Evolutionary conservation across 2,888 invertebrate genomes (phyloP).

Genomic region (Caenorhabditis doughertyi): DNA sequence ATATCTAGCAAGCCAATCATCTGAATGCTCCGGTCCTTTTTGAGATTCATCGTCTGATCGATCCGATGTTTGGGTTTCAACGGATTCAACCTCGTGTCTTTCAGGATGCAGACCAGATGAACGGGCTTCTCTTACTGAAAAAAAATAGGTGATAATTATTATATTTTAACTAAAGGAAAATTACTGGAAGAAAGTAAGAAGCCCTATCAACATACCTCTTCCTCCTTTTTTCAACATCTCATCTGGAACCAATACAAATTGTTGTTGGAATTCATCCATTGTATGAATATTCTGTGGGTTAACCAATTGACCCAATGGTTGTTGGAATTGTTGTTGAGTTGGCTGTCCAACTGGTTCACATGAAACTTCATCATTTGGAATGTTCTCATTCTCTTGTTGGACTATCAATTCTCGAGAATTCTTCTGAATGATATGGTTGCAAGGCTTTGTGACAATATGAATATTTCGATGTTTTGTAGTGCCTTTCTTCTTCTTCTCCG

Average conservation of each 20-base stretch:
- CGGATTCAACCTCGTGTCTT: constrained; percentile 16
- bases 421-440: constrained; percentile 33
- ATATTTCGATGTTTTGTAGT: constrained; percentile 23
- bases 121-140: not conserved
- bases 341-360: constrained; percentile 2
- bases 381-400: constrained; percentile 33
- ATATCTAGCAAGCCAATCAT: constrained; percentile 33
- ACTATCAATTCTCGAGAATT: constrained; percentile 26
- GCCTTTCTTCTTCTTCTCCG: constrained; percentile 23
- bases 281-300: not conserved
- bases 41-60: not conserved
- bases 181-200: too few species aligned
- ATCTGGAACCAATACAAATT: constrained; percentile 36
- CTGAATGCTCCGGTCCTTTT: constrained; percentile 3
- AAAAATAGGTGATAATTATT: too few species aligned
- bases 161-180: too few species aligned
- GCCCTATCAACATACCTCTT: too few species aligned
- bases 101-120: not conserved
- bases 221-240: not conserved
- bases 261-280: constrained; percentile 15
- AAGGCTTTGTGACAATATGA: constrained; percentile 48
- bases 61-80: constrained; percentile 36
- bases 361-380: constrained; percentile 22
- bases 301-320: not conserved
- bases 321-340: not conserved